Evolutionary conservation across 2,797 vertebrate genomes (phyloP), one percentile per base, ranked within the genome.

Genomic region (Chelon auratus): DNA sequence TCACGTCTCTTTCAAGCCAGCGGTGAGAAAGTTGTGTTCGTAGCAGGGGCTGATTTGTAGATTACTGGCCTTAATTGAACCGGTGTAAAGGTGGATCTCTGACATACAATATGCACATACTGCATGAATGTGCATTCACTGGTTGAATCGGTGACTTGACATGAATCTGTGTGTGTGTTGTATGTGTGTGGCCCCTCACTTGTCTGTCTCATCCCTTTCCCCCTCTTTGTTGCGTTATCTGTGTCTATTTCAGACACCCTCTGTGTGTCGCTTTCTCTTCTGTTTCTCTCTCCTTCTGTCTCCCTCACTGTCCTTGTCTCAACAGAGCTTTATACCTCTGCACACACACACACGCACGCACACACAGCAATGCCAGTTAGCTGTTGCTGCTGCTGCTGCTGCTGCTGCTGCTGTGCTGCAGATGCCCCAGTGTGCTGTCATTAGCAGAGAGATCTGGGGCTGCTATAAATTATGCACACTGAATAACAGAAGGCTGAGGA

Each of bases 401-500:
- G 87, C 84, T 87, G 77, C 78, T 87, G 89, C 89, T 84, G 90
- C 88, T 90, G 85, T 88, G 91, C 89, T 91, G 91, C 90, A 93
- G 89, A 92, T 93, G 86, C 90, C 89, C 88, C 82, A 87, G 90
- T 87, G 89, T 91, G 89, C 90, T 91, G 90, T 93, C 89, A 90
- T 93, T 92, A 91, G 91, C 86, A 82, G 79, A 83, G 85, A 93
- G 92, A 93, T 93, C 91, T 94, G 90, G 92, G 89, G 89, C 90
- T 94, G 87, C 83, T 93, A 92, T 94, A 91, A 94, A 94, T 94
- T 92, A 94, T 94, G 92, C 90, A 94, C 82, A 84, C 82, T 80
- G 90, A 89, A 91, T 91, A 91, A 92, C 93, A 91, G 88, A 91
- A 91, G 84, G 85, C 90, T 84, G 91, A 93, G 84, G 84, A 91